phyloP scores from a whole-genome alignment of 2,888 invertebrate genomes.

The Cybosia mesomella region DNA sequence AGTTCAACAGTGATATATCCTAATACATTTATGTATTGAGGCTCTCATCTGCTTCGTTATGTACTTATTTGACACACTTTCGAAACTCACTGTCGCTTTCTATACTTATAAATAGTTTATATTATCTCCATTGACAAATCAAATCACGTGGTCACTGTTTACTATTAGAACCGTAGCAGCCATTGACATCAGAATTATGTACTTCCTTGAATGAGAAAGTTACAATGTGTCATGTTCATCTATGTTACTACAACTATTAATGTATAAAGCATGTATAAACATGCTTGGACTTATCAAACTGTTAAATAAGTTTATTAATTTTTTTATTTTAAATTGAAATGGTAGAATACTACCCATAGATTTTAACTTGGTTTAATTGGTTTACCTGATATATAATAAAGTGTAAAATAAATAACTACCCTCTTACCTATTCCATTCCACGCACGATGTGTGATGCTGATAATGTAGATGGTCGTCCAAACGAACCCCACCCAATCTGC shows the following conservation, averaged over 20 bases:
- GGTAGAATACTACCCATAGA: background rate
- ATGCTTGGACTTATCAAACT: background rate
- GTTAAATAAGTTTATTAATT: background rate
- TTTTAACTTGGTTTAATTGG: no score
- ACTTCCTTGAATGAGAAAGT: slow-evolving; percentile 18
- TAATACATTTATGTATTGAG: background rate
- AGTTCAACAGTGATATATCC: background rate
- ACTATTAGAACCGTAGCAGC: slow-evolving; percentile 12
- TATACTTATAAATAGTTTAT: slow-evolving; percentile 25
- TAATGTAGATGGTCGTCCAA: no score
- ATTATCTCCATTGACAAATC: slow-evolving; percentile 36
- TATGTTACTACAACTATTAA: background rate
- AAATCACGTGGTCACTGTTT: slow-evolving; percentile 17
- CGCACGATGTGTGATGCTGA: no score
- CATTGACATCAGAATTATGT: background rate
- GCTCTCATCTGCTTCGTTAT: background rate
- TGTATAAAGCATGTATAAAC: no score
- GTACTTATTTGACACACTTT: slow-evolving; percentile 38
- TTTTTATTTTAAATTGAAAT: background rate
- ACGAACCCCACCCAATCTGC: no score
- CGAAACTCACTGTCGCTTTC: slow-evolving; percentile 35
- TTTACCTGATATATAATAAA: no score
- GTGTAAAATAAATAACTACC: no score
- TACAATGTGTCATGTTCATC: background rate
- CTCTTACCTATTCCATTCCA: no score